Conservation (phyloP, 2,797 vertebrate species). For the Sebastes kiyomatsui region DNA sequence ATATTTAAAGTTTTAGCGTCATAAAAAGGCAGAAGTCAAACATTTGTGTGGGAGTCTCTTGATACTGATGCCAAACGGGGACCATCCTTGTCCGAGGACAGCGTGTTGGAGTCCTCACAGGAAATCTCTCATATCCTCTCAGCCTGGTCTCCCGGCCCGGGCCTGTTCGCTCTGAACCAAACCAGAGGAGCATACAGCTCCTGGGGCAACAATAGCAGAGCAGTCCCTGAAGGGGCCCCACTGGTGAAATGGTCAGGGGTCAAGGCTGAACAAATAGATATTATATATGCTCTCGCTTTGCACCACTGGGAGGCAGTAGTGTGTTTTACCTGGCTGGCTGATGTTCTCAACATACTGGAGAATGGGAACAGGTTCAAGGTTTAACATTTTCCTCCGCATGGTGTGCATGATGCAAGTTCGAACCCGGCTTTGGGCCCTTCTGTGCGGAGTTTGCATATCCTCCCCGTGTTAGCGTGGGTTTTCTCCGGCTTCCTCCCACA, state of each 20-base stretch:
- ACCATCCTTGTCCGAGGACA: neutral
- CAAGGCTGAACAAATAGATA: neutral
- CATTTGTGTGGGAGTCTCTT: conserved; percentile 14
- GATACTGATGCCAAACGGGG: neutral
- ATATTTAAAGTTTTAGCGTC: neutral
- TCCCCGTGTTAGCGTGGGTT: too few relatives aligned
- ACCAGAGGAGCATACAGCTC: conserved; percentile 2
- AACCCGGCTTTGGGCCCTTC: too few relatives aligned
- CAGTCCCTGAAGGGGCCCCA: neutral
- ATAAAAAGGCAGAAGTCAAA: conserved; percentile 12
- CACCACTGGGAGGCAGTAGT: conserved; percentile 65
- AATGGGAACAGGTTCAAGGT: neutral
- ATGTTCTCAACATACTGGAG: neutral
- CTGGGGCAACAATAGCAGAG: neutral
- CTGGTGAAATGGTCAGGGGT: neutral
- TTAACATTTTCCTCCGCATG: neutral
- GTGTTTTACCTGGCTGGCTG: conserved; percentile 19
- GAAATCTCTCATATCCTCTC: conserved; percentile 39
- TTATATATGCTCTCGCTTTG: neutral
- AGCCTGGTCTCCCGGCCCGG: neutral
- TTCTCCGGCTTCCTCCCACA: too few relatives aligned
- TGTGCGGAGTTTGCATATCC: too few relatives aligned
- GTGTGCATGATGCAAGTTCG: too few relatives aligned
- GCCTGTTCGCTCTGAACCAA: neutral
- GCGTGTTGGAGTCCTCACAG: conserved; percentile 5